Evolutionary conservation across 2,888 invertebrate genomes (phyloP).

Genomic region (Callyntrura guangdongensis): DNA sequence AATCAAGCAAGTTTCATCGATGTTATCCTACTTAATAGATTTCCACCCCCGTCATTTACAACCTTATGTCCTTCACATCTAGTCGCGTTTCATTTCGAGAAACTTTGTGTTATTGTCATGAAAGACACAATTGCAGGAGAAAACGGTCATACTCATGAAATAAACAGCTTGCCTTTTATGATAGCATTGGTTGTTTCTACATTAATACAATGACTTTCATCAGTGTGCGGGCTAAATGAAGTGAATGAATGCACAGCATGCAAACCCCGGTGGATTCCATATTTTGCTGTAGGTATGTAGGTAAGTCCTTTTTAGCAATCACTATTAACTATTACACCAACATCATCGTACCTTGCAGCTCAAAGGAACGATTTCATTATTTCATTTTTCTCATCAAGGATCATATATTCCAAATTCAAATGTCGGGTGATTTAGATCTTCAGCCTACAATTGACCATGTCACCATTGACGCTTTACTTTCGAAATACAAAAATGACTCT

Average conservation of each 20-base stretch:
- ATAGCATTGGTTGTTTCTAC: no score
- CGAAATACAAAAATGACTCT: neutral
- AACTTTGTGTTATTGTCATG: no score
- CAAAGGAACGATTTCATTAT: slow-evolving; percentile 10
- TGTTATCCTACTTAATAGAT: slow-evolving; percentile 26
- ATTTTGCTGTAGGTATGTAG: neutral
- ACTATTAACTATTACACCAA: slow-evolving; percentile 24
- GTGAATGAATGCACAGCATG: neutral
- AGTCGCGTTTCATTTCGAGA: neutral
- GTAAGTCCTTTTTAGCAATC: neutral
- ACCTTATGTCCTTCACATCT: slow-evolving; percentile 10
- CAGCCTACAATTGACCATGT: slow-evolving; percentile 60
- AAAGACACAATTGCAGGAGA: no score
- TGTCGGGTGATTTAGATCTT: slow-evolving; percentile 61
- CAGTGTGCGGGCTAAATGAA: no score
- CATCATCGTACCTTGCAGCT: neutral
- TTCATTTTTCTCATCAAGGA: neutral
- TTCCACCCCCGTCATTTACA: slow-evolving; percentile 37
- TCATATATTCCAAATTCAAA: slow-evolving; percentile 51
- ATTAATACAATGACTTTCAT: neutral
- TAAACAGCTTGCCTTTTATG: no score
- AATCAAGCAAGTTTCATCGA: slow-evolving; percentile 4
- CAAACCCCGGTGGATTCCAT: neutral
- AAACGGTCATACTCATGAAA: no score
- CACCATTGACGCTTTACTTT: neutral